Evolutionary conservation across 2,113 vertebrate genomes (phyloP).

Genomic region (Lophura nycthemera): DNA sequence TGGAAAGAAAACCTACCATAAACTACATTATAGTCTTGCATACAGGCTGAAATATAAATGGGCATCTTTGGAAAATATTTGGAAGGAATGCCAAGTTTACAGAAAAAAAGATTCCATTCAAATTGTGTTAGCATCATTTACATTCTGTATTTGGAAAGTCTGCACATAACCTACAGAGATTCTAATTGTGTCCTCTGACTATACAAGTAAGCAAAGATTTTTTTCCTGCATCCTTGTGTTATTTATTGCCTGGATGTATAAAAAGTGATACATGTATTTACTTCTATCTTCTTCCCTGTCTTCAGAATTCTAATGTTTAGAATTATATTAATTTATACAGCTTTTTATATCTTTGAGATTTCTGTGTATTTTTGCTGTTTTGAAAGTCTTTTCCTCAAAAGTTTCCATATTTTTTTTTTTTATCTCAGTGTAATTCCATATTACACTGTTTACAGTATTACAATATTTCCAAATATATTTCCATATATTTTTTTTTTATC

Average conservation of each 20-base stretch:
- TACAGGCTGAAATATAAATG: background rate
- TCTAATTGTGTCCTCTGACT: background rate
- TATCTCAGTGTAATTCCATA: background rate
- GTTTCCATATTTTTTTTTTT: background rate
- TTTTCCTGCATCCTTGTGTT: background rate
- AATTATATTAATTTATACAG: background rate
- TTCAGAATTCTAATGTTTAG: background rate
- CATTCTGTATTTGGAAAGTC: background rate
- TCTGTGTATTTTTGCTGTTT: background rate
- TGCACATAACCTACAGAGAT: background rate
- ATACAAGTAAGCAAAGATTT: background rate
- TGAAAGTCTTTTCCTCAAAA: background rate
- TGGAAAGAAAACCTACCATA: background rate
- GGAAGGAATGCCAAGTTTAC: background rate
- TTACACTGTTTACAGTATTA: too few relatives aligned
- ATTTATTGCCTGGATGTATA: background rate
- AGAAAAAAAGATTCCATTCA: background rate
- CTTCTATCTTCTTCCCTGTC: background rate
- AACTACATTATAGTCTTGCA: background rate
- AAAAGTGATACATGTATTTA: background rate
- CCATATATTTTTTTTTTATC: background rate
- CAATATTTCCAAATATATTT: too few relatives aligned
- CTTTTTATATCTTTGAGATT: background rate
- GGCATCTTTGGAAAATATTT: background rate
- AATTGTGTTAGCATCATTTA: background rate